Base-by-base conservation (phyloP, 2,797 vertebrate genomes). In the Limosa lapponica region DNA sequence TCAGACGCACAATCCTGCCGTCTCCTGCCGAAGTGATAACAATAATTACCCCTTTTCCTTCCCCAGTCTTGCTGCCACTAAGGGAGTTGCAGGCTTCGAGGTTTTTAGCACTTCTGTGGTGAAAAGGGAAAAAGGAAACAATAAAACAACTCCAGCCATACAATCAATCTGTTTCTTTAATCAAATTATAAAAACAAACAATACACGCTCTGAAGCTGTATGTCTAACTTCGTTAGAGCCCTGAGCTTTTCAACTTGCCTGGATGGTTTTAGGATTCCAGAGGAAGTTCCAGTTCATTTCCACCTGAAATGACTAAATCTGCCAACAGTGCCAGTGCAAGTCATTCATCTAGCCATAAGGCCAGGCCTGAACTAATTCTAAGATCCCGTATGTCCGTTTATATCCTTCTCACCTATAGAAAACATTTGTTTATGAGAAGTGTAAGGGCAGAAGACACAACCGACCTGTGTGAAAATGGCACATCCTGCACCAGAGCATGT, bases 131-230 rank as follows among this genome's bases (percentile, higher is more conserved):
- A 82, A 87, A 51, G 9, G 28, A 14, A 64, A 39, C 8, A 41
- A 32, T 19, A 27, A 61, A 67, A 18, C 6, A 36, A 34, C 18
- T 36, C 51, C 57, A 69, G 24, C 2, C 16, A 13, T 22, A 43
- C 22, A 48, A 37, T 37, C 5, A 13, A 32, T 11, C 23, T 22
- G 79, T n/a, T 54, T 32, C 25, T 62, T 74, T 37, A 49, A 67
- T n/a, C 8, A 15, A 44, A 51, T n/a, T 28, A 18, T 13, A 4
- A n/a, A 27, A 61, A 10, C 8, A 39, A 49, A 30, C 17, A 34
- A 19, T 24, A 11, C 11, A 44, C 0, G 0, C 3, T 0, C 7
- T 19, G 41, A 19, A 16, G 20, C 23, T 55, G 27, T 23, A 7
- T 6, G 7, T 13, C 6, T 11, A 28, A 12, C 16, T 13, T 23